Base-by-base conservation (phyloP, 2,888 invertebrate species). In the Lysandra coridon region DNA sequence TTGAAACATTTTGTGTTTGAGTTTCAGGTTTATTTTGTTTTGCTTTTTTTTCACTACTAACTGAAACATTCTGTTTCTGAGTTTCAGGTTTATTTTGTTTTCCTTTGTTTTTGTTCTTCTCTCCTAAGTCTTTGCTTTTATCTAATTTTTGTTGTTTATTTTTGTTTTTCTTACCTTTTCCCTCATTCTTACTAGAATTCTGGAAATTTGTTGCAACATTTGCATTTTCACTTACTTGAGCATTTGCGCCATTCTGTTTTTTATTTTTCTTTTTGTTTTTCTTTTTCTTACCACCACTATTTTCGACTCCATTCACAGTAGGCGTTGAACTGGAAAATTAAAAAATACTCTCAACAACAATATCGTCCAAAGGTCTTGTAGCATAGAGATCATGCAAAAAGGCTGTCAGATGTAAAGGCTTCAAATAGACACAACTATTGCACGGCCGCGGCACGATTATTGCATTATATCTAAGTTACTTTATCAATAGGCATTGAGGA, bases 321-420 rank as follows among this genome's bases (percentile, higher is more conserved):
- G 73, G 86, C 79, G 87, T 85, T 74, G 85, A 87, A 78, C 88
- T 89, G 77, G 1, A 23, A 69, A 79, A 81, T 62, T 79, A 80
- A 81, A 23, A 30, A 12, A 64, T 64, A 30, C 49, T 0, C 49
- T 49, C 2, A 12, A 49, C 2, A 49, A 49, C 49, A 49, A 49
- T 49, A 49, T 49, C 49, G 2, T 0, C 49, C 10, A 10, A 49
- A 49, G 10, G 49, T 2, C 49, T 12, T 49, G 1, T 1, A 44
- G 10, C 49, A 10, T 49, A 49, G 49, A 12, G 49, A 44, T 2
- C 44, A 10, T 49, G 49, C 44, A 44, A 44, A 44, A 6, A 10
- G 10, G 10, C 49, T 57, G 57, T 57, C 57, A 57, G 57, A 57
- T 57, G 3, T 23, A 60, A 57, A 53, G 44, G 37, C 10, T n/a